These are phyloP conservation scores for Druon quercuslanigerum DNA, from an alignment of 1,140 invertebrate species.

Conservation along the genomic window DNA sequence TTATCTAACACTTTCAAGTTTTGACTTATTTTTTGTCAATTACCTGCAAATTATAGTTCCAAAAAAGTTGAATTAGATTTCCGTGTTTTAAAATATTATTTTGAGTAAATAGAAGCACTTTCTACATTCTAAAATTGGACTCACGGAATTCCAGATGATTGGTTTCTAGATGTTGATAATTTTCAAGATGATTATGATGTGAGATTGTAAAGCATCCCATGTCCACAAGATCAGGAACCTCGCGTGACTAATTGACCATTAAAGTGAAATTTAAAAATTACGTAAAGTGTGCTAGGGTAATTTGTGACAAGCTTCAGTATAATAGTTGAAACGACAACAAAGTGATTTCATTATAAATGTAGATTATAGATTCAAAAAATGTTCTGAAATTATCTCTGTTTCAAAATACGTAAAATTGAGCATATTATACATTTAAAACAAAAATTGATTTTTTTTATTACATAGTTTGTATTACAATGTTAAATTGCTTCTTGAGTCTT, in stretches of 20 bases:
- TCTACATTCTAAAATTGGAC: no score
- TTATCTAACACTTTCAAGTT: no score
- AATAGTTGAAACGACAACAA: background rate
- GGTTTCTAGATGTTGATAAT: conserved; percentile 57
- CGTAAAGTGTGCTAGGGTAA: conserved; percentile 64
- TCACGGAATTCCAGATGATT: no score
- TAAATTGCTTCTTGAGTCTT: no score
- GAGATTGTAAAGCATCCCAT: conserved; percentile 58
- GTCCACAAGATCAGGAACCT: conserved; percentile 17
- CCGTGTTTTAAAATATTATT: no score
- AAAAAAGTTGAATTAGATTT: no score
- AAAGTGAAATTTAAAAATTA: conserved; percentile 60
- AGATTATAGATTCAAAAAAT: conserved; percentile 8
- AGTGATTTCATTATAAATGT: conserved; percentile 25
- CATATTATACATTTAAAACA: background rate
- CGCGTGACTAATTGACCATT: conserved; percentile 68
- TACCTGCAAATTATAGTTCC: no score
- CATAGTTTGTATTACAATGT: no score
- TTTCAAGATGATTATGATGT: conserved; percentile 63
- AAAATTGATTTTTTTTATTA: no score
- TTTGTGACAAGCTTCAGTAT: conserved; percentile 41
- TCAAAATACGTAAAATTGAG: background rate
- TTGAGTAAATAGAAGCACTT: no score
- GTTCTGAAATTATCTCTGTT: background rate
- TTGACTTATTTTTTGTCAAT: no score